Base-by-base conservation (phyloP, 2,888 invertebrate genomes). In the Aelia acuminata region DNA sequence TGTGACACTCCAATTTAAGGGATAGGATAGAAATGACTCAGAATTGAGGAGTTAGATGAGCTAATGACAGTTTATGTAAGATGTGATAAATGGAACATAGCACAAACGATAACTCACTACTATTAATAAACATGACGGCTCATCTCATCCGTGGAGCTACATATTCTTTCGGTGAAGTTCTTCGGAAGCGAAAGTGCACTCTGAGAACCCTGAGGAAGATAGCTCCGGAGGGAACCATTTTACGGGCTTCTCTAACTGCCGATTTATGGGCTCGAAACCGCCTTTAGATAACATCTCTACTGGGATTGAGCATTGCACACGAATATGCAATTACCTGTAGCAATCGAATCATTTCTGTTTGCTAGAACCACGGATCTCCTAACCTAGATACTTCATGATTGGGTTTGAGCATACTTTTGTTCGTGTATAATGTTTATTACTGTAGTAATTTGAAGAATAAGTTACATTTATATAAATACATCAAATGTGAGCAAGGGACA, bases 51-150 rank as follows among this genome's bases (percentile, higher is more conserved):
- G 43, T 80, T 43, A 22, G n/a, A 80, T 80, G 39, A 80, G 80
- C 80, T 43, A 80, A 80, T 80, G 80, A 47, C 43, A 39, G 80
- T 80, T 80, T 43, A 47, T 80, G 80, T 43, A 80, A 80, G 43
- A n/a, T 11, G 80, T 80, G 80, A 80, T 80, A 80, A 80, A 80
- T 80, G 63, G 63, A 31, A 70, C 31, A 35, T 18, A 18, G 63
- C 80, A 8, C 35, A 80, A 47, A 47, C 5, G 80, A 47, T 80
- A 47, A 47, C n/a, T 80, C 80, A 80, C 80, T 13, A 22, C 43
- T 43, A 80, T 80, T 80, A 80, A 80, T 80, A 80, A 80, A 39
- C 31, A 39, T 80, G 80, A 80, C 80, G 22, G 3, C 22, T 22
- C 63, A 43, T 22, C 75, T 43, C 15, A 3, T n/a, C 80, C 80